Percentiles rank a stretch among this genome's conserved stretches.
These are phyloP conservation scores for Daphoenositta chrysoptera DNA, from an alignment of 2,113 vertebrate genomes.

Conservation along the genomic window DNA sequence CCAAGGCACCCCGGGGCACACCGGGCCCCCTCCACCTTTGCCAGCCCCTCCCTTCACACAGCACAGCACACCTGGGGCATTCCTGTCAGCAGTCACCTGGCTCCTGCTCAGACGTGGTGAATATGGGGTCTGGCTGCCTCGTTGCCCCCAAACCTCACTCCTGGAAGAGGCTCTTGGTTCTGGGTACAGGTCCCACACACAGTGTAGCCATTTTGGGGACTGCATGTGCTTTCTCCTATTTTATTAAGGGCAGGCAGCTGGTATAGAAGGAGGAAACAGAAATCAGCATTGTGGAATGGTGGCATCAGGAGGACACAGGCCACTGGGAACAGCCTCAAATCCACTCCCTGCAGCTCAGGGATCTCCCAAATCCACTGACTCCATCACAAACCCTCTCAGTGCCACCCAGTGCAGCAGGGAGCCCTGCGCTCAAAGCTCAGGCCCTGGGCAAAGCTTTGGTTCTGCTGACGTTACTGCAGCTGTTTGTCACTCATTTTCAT, in stretches of 20 bases:
- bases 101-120: neutral
- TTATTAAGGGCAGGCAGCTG: neutral
- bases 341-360: conserved; percentile 21
- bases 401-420: neutral
- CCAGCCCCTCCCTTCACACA: rapidly evolving
- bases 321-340: neutral
- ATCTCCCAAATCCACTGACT: neutral
- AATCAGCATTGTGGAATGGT: neutral
- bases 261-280: neutral
- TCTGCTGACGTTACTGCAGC: conserved; percentile 20
- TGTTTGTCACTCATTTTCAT: neutral
- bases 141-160: neutral
- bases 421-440: neutral
- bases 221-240: neutral
- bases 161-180: neutral
- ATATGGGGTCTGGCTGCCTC: neutral
- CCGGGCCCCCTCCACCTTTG: neutral
- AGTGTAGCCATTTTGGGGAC: neutral
- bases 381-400: neutral
- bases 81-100: neutral
- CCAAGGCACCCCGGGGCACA: neutral
- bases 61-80: neutral
- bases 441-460: conserved; percentile 26
- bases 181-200: neutral
- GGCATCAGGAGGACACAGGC: neutral